Evolutionary conservation across 2,888 invertebrate genomes (phyloP).

Genomic region (Drosophila merina): DNA sequence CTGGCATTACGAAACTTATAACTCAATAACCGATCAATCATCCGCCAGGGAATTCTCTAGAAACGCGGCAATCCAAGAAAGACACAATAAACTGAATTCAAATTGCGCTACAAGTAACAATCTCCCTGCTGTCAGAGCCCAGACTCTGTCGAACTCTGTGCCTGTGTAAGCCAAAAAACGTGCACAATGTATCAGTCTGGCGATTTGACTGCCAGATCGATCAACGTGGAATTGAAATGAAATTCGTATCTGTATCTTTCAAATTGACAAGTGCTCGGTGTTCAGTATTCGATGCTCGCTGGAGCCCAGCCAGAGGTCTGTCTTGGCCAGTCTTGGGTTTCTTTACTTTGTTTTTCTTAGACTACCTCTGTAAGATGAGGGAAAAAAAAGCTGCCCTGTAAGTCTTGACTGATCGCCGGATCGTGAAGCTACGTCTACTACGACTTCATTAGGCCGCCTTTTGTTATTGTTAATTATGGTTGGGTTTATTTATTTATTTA

Average conservation of each 20-base stretch:
- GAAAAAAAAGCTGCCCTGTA: slow-evolving; percentile 31
- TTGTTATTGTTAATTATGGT: slow-evolving; percentile 78
- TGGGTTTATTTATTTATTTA: slow-evolving; percentile 75
- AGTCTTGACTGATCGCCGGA: slow-evolving; percentile 58
- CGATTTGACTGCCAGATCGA: slow-evolving; percentile 78
- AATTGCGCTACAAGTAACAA: slow-evolving; percentile 75
- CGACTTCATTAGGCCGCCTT: slow-evolving; percentile 72
- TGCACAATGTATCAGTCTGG: slow-evolving; percentile 82
- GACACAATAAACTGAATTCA: slow-evolving; percentile 68
- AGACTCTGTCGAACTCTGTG: neutral
- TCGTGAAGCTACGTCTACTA: slow-evolving; percentile 39
- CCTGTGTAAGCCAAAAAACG: slow-evolving; percentile 75
- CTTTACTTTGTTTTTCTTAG: slow-evolving; percentile 39
- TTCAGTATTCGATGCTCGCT: too few species aligned
- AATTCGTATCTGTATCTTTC: slow-evolving; percentile 72
- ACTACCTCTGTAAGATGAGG: slow-evolving; percentile 25
- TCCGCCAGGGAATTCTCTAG: slow-evolving; percentile 75
- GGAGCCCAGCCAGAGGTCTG: slow-evolving; percentile 68
- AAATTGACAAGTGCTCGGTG: slow-evolving; percentile 81
- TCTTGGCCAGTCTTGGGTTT: slow-evolving; percentile 22
- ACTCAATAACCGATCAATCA: slow-evolving; percentile 82
- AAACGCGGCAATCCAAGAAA: slow-evolving; percentile 56
- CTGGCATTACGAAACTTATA: slow-evolving; percentile 63
- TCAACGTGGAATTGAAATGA: slow-evolving; percentile 82
- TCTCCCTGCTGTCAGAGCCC: slow-evolving; percentile 35